phyloP scores from a whole-genome alignment of 2,113 vertebrate genomes.

The Rhadina sibilatrix region DNA sequence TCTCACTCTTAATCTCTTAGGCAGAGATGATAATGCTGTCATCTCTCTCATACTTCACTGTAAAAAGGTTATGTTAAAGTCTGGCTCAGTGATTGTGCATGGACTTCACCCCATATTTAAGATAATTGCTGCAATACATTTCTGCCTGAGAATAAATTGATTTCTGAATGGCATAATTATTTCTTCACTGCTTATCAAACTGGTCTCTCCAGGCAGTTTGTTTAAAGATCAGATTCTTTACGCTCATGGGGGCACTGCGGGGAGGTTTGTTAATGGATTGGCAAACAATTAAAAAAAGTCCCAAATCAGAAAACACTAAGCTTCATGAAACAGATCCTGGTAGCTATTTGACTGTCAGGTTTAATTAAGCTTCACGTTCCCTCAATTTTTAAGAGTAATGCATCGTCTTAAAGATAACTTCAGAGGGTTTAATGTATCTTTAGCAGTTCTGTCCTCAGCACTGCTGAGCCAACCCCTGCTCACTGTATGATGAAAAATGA shows the following conservation, averaged over 20 bases:
- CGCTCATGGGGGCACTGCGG: background rate
- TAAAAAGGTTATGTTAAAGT: background rate
- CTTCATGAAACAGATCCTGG: background rate
- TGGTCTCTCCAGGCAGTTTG: conserved; percentile 31
- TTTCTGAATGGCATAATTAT: conserved; percentile 57
- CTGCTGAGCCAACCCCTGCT: background rate
- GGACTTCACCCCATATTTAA: conserved; percentile 60
- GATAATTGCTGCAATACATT: conserved; percentile 55
- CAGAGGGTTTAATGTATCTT: background rate
- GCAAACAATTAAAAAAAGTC: conserved; percentile 1
- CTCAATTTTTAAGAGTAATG: background rate
- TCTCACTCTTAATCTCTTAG: background rate
- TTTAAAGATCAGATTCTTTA: conserved; percentile 28
- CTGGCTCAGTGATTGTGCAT: conserved; percentile 27
- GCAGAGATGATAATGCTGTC: background rate
- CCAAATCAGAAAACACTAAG: background rate
- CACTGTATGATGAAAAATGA: background rate
- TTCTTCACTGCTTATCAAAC: conserved; percentile 54
- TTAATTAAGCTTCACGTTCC: background rate
- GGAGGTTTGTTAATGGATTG: conserved; percentile 26
- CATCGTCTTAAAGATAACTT: background rate
- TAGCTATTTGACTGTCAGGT: background rate
- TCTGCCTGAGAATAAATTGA: conserved; percentile 52
- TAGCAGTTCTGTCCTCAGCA: background rate
- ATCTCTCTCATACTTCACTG: background rate